A percentile compares a stretch with the other conserved stretches of the same genome.
These are phyloP conservation scores for Chymomyza costata DNA, from an alignment of 1,140 invertebrate species.

Conservation along the genomic window DNA sequence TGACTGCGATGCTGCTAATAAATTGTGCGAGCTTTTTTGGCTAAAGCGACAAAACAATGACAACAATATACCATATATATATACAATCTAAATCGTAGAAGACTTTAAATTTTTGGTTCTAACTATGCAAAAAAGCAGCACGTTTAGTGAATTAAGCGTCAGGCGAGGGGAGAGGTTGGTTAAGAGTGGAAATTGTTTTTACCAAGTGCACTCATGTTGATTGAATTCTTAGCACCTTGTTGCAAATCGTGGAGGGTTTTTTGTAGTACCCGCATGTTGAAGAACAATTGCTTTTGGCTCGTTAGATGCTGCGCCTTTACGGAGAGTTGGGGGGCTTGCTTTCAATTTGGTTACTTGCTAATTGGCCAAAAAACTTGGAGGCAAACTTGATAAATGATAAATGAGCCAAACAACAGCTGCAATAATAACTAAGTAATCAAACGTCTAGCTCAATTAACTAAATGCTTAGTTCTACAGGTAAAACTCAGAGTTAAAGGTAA, in stretches of 20 bases:
- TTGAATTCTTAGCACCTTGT: slow-evolving; percentile 62
- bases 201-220: slow-evolving; percentile 19
- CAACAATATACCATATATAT: too few species aligned
- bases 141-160: slow-evolving; percentile 62
- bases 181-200: too few species aligned
- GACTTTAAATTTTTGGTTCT: too few species aligned
- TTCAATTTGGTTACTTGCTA: slow-evolving; percentile 31
- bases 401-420: slow-evolving; percentile 7
- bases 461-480: slow-evolving; percentile 25
- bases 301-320: too few species aligned
- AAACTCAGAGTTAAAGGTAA: slow-evolving; percentile 27
- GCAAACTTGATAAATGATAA: too few species aligned
- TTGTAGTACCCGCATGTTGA: slow-evolving; percentile 27
- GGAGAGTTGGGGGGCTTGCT: too few species aligned
- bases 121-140: slow-evolving; percentile 64
- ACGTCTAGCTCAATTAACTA: slow-evolving; percentile 44
- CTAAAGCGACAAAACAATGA: too few species aligned
- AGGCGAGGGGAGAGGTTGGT: too few species aligned
- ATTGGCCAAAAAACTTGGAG: slow-evolving; percentile 29
- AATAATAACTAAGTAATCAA: slow-evolving; percentile 13
- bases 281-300: background rate
- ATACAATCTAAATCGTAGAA: too few species aligned
- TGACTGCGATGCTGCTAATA: slow-evolving; percentile 15
- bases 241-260: slow-evolving; percentile 10
- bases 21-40: slow-evolving; percentile 23